Base-by-base conservation (phyloP, 2,113 vertebrate species). In the Coturnix japonica region DNA sequence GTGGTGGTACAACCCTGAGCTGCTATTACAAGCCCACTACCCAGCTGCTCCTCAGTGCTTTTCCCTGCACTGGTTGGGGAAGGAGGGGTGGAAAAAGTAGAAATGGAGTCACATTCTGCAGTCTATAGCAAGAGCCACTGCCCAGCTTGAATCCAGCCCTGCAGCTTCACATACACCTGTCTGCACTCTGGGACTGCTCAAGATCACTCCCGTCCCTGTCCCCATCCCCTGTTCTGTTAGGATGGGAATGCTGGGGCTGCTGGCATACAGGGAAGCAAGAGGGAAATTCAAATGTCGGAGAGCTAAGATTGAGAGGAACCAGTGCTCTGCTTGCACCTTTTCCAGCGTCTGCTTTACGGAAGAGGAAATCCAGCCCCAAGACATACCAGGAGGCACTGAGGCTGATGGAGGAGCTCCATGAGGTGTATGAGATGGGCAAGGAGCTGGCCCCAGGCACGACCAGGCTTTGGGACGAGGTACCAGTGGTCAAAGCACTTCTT, bases 361-460 rank as follows among this genome's bases (percentile, higher is more conserved):
- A 33, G 61, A 93, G 13, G 35, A 81, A 74, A 25, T 44, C 56
- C 26, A 95, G 64, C 74, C 91, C 78, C 71, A 87, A 88, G 31
- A 89, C 88, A 8, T 94, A 97, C 28, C 43, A 31, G 59, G 95
- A 98, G 30, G 96, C 96, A 10, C 66, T 59, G 66, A 43, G 28
- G 46, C 88, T 97, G 71, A 67, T 97, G 84, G 88, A 94, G 74
- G 95, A 97, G 39, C 90, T 97, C 61, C 96, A 51, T 6, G 59
- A 81, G 2, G 91, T 96, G 17, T 97, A 97, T 7, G 31, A 77
- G 64, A 47, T 28, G 0, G 12, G 87, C 2, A 20, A 39, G 41
- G 81, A 64, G 0, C 64, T 66, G 17, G n/a, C 8, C 11, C 54
- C 6, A 2, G 87, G 39, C 2, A 11, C 16, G 13, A 13, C 12